Conservation (phyloP, 2,797 vertebrate genomes). For the Propithecus perrieri region DNA sequence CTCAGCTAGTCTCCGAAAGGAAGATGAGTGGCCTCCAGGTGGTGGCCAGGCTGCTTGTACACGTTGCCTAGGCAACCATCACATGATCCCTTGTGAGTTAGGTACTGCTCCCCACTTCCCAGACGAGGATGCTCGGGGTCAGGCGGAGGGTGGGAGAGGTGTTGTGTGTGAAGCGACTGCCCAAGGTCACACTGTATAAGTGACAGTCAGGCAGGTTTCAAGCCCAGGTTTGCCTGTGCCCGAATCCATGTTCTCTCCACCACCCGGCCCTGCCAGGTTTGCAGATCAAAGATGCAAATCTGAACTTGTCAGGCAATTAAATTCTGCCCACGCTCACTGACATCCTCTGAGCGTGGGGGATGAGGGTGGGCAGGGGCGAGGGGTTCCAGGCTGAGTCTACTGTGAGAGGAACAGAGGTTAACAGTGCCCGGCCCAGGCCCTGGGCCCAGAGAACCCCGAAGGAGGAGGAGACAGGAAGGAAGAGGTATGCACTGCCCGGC, state of each 20-base stretch:
- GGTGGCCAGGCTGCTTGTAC: background rate
- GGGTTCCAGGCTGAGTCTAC: background rate
- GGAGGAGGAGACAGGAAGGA: background rate
- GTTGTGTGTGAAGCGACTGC: background rate
- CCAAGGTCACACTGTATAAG: background rate
- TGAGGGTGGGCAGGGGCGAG: fast-evolving
- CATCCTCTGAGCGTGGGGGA: background rate
- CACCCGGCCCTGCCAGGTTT: background rate
- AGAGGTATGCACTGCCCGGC: fast-evolving
- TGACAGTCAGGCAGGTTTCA: background rate
- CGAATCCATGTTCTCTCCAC: background rate
- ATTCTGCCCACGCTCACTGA: slow-evolving; percentile 53
- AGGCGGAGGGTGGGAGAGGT: background rate
- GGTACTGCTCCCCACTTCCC: background rate
- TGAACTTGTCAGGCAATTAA: slow-evolving; percentile 67
- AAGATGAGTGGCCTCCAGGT: background rate
- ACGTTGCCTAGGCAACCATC: background rate
- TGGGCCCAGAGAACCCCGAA: background rate
- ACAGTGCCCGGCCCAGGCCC: fast-evolving
- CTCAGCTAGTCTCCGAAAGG: background rate
- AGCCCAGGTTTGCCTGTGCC: background rate
- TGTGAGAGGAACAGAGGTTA: background rate
- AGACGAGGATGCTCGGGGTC: background rate
- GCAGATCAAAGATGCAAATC: slow-evolving; percentile 71
- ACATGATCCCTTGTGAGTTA: background rate